Evolutionary conservation across 2,113 vertebrate species (phyloP).

Genomic region (Lichenostomus cassidix): DNA sequence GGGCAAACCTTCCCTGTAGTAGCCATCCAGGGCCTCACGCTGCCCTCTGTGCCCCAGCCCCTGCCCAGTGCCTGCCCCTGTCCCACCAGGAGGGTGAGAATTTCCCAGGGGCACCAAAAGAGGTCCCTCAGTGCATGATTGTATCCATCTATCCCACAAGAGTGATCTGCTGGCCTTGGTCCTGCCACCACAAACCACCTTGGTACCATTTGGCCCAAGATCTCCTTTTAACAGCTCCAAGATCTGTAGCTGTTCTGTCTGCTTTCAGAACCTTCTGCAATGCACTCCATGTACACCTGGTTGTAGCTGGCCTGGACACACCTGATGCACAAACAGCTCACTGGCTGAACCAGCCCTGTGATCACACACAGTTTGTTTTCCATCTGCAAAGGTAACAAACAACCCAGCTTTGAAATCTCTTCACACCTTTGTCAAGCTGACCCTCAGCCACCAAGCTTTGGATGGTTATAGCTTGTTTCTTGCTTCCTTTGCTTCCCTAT

Average conservation of each 20-base stretch:
- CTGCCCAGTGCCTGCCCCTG: neutral
- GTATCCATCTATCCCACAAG: neutral
- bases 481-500: neutral
- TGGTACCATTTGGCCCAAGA: neutral
- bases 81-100: neutral
- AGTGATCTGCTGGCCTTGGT: neutral
- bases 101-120: neutral
- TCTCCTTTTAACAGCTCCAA: neutral
- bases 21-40: neutral
- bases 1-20: neutral
- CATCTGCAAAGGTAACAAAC: neutral
- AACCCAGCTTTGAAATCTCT: neutral
- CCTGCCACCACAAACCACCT: neutral
- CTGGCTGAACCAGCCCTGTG: neutral
- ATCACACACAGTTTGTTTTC: neutral
- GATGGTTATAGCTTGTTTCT: neutral
- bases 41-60: neutral
- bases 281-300: neutral
- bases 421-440: neutral
- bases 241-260: neutral
- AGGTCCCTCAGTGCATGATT: neutral
- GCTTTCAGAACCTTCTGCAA: neutral
- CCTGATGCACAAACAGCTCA: neutral
- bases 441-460: neutral
- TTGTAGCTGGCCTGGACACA: neutral